Evolutionary conservation across 37 sponge, comb jelly and placozoan genomes (phyloP).

Genomic region (Dysidea cf. avara): DNA sequence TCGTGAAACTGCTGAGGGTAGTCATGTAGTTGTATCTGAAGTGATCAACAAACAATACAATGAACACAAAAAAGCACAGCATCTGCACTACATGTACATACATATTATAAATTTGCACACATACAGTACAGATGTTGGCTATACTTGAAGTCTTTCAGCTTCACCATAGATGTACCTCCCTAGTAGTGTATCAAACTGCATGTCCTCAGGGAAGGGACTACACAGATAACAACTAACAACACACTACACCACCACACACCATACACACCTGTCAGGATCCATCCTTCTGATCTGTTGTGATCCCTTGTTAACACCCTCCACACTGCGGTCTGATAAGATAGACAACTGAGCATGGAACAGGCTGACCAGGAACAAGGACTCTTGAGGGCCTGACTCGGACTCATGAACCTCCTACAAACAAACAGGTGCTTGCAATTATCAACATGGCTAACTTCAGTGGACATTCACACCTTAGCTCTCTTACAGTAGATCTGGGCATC

Average conservation of each 20-base stretch:
- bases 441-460: background rate
- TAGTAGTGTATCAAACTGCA: conserved; percentile 79
- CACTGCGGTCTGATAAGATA: conserved; percentile 67
- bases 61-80: no score
- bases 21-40: conserved; percentile 76
- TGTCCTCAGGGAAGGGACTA: conserved; percentile 62
- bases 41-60: background rate
- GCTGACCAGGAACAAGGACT: conserved; percentile 51
- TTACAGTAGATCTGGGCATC: conserved; percentile 68
- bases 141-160: conserved; percentile 50
- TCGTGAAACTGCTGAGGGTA: conserved; percentile 69
- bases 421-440: background rate
- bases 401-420: conserved; percentile 2
- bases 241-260: no score
- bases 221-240: no score
- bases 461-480: conserved; percentile 45
- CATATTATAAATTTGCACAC: no score
- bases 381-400: background rate
- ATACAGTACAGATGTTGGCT: no score
- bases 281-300: conserved; percentile 53
- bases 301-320: conserved; percentile 58
- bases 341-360: conserved; percentile 42
- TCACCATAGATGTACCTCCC: conserved; percentile 54
- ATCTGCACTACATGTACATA: no score
- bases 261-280: conserved; percentile 52